Evolutionary conservation across 2,888 invertebrate species (phyloP), one percentile per base, ranked within the genome.

Genomic region (Xestoiulus laeticollis): DNA sequence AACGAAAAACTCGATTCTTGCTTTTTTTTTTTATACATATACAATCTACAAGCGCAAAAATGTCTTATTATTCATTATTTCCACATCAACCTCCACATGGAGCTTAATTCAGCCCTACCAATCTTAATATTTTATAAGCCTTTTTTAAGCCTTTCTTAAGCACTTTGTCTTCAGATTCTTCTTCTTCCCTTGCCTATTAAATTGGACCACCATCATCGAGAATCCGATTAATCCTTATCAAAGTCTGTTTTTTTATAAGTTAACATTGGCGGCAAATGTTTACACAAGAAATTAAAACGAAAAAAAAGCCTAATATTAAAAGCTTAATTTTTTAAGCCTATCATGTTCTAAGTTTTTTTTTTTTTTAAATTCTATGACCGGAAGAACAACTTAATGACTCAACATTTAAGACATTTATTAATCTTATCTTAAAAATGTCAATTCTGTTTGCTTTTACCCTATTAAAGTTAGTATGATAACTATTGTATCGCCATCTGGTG

Each of bases 381-480:
- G 59, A 59, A 59, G 59, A 19, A n/a, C 19, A n/a, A 59, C 59
- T 59, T 38, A 59, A 59, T 59, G 59, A n/a, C 59, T 59, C 3
- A 59, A 59, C 59, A 59, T 59, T 59, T 59, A 59, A 19, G 14
- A n/a, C 59, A 19, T 59, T 59, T n/a, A 59, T 19, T 59, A n/a
- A 59, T 59, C 59, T 59, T n/a, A 59, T 59, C 59, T 59, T n/a
- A 59, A 59, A 59, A 59, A 19, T n/a, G n/a, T 59, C 59, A 19
- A 19, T 3, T 59, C n/a, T 6, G 59, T 59, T 59, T 59, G 59
- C n/a, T 1, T 59, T 12, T n/a, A n/a, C 59, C 59, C n/a, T n/a
- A n/a, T 59, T 2, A 5, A 19, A 59, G 19, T 59, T 59, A n/a
- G 14, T n/a, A 2, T n/a, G 16, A 16, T n/a, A n/a, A n/a, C n/a